These are phyloP conservation scores for Grallaria varia DNA, from an alignment of 2,113 vertebrate species.

Conservation along the genomic window DNA sequence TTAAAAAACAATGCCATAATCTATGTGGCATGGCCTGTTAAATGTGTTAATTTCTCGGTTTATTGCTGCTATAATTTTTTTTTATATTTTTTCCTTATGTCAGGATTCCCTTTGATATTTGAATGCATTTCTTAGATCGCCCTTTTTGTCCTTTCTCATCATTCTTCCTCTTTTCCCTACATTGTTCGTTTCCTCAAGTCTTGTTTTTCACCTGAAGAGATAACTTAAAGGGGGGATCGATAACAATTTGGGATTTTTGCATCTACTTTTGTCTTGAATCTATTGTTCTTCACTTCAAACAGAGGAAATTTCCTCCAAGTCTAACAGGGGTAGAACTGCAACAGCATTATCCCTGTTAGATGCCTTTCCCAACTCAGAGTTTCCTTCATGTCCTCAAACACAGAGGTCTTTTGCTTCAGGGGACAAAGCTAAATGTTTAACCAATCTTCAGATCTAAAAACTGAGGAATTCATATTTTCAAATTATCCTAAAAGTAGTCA, in stretches of 20 bases:
- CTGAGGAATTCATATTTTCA: background rate
- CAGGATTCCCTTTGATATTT: background rate
- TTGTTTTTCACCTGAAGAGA: background rate
- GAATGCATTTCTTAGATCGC: background rate
- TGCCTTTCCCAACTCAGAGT: background rate
- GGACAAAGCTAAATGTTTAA: background rate
- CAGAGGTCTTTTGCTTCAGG: background rate
- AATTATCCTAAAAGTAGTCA: background rate
- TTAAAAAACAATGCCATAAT: background rate
- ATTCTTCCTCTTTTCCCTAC: background rate
- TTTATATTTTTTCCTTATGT: background rate
- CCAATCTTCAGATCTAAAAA: background rate
- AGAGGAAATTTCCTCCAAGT: background rate
- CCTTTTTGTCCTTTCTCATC: background rate
- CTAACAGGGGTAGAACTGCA: background rate
- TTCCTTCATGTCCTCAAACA: background rate
- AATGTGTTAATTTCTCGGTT: background rate
- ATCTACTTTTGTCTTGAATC: background rate
- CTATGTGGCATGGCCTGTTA: background rate
- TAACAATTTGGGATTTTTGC: background rate
- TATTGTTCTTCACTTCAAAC: background rate
- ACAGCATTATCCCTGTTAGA: background rate
- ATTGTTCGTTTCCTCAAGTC: background rate
- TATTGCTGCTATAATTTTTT: background rate
- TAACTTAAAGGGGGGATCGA: accelerated